Conservation (phyloP, 2,797 vertebrate species). For the Channa striata region DNA sequence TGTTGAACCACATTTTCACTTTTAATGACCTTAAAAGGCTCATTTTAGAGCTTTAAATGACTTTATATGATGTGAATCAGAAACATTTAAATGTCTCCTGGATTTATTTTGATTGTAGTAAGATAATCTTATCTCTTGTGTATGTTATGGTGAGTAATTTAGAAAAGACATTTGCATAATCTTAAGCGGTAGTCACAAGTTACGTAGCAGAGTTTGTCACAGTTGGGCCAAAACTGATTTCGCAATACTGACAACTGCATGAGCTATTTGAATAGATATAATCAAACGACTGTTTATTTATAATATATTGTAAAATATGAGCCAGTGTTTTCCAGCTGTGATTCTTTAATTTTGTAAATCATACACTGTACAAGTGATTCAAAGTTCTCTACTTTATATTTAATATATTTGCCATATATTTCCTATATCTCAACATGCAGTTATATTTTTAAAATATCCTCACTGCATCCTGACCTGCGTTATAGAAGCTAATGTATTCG, state of each 20-base stretch:
- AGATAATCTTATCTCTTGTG: not conserved
- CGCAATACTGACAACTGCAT: too few relatives aligned
- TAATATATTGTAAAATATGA: not conserved
- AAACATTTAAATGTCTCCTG: conserved; percentile 17
- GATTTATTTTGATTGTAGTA: not conserved
- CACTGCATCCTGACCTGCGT: too few relatives aligned
- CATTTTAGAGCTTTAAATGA: not conserved
- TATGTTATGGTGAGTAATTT: conserved; percentile 15
- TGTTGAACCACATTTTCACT: conserved; percentile 11
- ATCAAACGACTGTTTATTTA: not conserved
- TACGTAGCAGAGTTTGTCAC: conserved; percentile 3
- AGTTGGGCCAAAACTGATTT: not conserved
- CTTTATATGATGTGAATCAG: not conserved
- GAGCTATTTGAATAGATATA: not conserved
- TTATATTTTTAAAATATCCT: too few relatives aligned
- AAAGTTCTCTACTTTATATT: not conserved
- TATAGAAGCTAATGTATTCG: too few relatives aligned
- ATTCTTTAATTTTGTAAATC: not conserved
- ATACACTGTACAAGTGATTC: not conserved
- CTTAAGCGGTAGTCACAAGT: conserved; percentile 26
- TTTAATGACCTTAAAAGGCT: conserved; percentile 5
- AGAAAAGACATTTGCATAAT: conserved; percentile 4
- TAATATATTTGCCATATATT: too few relatives aligned
- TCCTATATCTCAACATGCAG: too few relatives aligned
- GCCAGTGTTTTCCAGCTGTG: not conserved